Evolutionary conservation across 2,797 vertebrate genomes (phyloP).

Genomic region (Diglossa cyanea): DNA sequence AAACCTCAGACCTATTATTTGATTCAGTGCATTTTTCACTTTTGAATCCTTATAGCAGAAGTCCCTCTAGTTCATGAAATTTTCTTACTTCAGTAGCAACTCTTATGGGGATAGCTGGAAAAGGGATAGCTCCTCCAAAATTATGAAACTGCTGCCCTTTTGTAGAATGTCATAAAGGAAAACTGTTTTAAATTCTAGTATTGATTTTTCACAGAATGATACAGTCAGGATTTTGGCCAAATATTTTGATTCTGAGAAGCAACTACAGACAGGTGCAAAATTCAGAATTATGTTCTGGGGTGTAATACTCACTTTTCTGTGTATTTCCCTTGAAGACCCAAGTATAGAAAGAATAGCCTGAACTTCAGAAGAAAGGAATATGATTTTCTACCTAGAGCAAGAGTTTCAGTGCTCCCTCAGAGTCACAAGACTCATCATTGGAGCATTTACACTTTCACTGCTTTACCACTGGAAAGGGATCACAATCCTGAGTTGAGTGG

Average conservation of each 20-base stretch:
- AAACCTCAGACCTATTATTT: neutral
- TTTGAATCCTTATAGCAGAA: neutral
- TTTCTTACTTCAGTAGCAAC: neutral
- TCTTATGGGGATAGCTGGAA: neutral
- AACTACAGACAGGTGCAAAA: neutral
- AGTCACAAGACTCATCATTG: neutral
- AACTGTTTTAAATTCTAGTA: neutral
- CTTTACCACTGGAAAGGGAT: neutral
- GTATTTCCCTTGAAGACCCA: neutral
- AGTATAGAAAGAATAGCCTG: neutral
- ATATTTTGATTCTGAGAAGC: neutral
- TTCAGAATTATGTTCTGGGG: neutral
- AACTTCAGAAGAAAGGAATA: neutral
- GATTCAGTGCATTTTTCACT: neutral
- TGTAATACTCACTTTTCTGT: neutral
- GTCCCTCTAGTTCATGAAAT: neutral
- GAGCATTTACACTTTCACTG: neutral
- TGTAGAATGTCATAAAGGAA: neutral
- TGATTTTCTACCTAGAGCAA: neutral
- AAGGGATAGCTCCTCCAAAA: neutral
- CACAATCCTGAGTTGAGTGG: neutral
- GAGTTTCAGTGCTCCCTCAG: neutral
- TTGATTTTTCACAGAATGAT: neutral
- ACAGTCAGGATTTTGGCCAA: neutral
- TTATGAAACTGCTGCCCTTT: neutral